Evolutionary conservation across 2,888 invertebrate genomes (phyloP).

Genomic region (Stenotaenia linearis): DNA sequence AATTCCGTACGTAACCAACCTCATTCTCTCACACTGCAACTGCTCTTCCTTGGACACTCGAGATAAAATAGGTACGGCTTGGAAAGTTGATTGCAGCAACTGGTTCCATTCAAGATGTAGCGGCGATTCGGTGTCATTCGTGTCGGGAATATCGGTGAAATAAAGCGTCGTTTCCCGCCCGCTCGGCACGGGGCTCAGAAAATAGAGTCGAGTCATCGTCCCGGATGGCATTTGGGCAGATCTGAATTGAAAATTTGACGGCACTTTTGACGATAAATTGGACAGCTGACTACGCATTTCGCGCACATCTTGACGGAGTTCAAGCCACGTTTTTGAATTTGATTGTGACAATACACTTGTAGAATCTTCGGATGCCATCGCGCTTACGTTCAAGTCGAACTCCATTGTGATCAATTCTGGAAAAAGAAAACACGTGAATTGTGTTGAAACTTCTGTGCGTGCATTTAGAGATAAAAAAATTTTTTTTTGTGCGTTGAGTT

Average conservation of each 20-base stretch:
- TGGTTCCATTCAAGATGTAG: conserved; percentile 60
- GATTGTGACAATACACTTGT: not conserved
- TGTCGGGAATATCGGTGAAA: conserved; percentile 65
- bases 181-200: conserved; percentile 77
- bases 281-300: conserved; percentile 44
- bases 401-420: not conserved
- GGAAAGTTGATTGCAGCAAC: conserved; percentile 70
- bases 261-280: conserved; percentile 43
- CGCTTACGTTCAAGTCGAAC: not conserved
- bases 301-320: conserved; percentile 44
- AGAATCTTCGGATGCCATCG: not conserved
- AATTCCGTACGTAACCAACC: conserved; percentile 79
- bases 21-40: conserved; percentile 81
- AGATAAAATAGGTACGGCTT: conserved; percentile 56
- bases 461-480: not conserved
- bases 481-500: not conserved
- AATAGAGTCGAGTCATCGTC: conserved; percentile 68
- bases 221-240: conserved; percentile 41
- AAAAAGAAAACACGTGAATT: not conserved
- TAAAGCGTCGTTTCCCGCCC: conserved; percentile 85
- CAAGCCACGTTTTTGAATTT: conserved; percentile 43
- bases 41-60: conserved; percentile 82
- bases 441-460: not conserved
- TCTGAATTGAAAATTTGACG: conserved; percentile 45
- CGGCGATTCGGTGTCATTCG: not conserved